Evolutionary conservation across 2,888 invertebrate genomes (phyloP).

Genomic region (Cryptophagus acutangulus): DNA sequence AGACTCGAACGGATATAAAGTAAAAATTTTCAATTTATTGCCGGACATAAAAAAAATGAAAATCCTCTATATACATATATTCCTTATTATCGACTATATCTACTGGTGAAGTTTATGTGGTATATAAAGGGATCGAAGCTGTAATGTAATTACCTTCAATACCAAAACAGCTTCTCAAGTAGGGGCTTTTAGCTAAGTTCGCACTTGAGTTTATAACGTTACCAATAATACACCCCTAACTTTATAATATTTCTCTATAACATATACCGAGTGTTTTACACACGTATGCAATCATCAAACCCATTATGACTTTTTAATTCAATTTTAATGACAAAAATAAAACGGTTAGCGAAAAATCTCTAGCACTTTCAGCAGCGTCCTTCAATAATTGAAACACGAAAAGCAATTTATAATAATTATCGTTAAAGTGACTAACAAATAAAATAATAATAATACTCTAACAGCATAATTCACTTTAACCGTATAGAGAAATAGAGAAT

Average conservation of each 20-base stretch:
- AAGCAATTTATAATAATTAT: conserved; percentile 12
- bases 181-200: conserved; percentile 43
- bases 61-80: conserved; percentile 8
- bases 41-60: conserved; percentile 24
- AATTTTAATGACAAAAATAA: too few species aligned
- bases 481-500: conserved; percentile 5
- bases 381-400: too few species aligned
- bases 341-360: too few species aligned
- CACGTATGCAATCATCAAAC: too few species aligned
- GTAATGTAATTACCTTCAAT: conserved; percentile 42
- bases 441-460: not conserved
- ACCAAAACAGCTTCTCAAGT: conserved; percentile 38
- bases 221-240: conserved; percentile 40
- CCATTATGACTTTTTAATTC: too few species aligned
- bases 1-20: conserved; percentile 25
- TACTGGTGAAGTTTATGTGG: conserved; percentile 27
- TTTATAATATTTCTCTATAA: conserved; percentile 21
- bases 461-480: conserved; percentile 7
- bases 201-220: conserved; percentile 42
- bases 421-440: conserved; percentile 9
- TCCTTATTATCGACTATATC: not conserved
- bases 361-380: too few species aligned
- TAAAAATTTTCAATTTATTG: conserved; percentile 36
- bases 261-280: too few species aligned
- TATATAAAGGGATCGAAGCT: conserved; percentile 33